Percentiles rank a stretch among this genome's conserved stretches.
phyloP scores from a whole-genome alignment of 2,113 vertebrate species.

The Heterotilapia buettikoferi region DNA sequence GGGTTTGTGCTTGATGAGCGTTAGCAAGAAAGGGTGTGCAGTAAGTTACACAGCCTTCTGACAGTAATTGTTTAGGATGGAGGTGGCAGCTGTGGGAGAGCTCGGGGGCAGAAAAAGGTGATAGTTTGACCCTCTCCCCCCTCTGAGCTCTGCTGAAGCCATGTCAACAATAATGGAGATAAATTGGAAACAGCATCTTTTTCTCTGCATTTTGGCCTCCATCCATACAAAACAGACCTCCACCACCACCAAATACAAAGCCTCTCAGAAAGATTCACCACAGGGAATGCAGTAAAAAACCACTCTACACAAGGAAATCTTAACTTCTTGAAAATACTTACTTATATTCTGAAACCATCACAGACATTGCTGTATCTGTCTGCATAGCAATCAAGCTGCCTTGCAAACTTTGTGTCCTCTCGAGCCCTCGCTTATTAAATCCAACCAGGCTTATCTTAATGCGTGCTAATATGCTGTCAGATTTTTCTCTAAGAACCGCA shows the following conservation, averaged over 20 bases:
- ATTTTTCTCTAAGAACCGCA: background rate
- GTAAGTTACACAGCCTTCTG: background rate
- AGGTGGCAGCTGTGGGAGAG: slow-evolving; percentile 46
- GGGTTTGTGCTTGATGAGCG: background rate
- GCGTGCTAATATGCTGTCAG: background rate
- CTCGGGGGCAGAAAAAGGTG: slow-evolving; percentile 43
- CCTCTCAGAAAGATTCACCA: background rate
- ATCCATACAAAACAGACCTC: background rate
- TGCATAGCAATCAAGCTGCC: background rate
- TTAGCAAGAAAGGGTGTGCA: background rate
- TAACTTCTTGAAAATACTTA: background rate
- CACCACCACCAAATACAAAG: background rate
- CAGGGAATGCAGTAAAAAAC: background rate
- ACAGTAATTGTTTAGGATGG: slow-evolving; percentile 50
- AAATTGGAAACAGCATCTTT: slow-evolving; percentile 16
- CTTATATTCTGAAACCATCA: background rate
- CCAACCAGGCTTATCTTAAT: background rate
- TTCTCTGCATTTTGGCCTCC: background rate
- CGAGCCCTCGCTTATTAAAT: background rate
- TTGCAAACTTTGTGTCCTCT: background rate
- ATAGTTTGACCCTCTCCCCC: slow-evolving; percentile 28
- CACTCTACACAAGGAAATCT: background rate
- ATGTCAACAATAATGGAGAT: slow-evolving; percentile 8
- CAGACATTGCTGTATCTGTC: background rate
- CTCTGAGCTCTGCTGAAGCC: background rate